Percentiles rank a stretch among this genome's conserved stretches.
These are phyloP conservation scores for Actinia tenebrosa DNA, from an alignment of 64 coral and sea anemone genomes.

Conservation along the genomic window DNA sequence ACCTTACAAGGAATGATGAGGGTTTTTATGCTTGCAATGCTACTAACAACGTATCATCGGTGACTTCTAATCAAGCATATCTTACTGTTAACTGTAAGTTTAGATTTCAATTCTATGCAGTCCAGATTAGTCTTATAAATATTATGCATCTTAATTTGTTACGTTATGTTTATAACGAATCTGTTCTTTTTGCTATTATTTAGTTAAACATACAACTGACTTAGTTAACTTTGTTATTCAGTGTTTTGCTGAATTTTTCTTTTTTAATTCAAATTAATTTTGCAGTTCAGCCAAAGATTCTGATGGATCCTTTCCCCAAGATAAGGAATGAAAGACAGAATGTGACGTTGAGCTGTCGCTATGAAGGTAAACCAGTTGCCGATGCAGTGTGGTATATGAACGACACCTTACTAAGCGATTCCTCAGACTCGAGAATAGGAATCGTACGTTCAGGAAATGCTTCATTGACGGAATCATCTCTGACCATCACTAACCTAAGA, in stretches of 20 bases:
- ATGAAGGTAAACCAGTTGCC: neutral
- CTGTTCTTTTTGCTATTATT: no score
- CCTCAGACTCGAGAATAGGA: neutral
- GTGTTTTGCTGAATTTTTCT: no score
- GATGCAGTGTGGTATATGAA: neutral
- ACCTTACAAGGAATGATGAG: neutral
- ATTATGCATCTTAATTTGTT: neutral
- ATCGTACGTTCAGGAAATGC: no score
- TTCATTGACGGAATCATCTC: neutral
- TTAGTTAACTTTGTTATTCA: no score
- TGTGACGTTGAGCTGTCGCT: neutral
- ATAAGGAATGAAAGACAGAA: neutral
- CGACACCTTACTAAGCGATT: neutral
- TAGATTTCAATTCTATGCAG: no score
- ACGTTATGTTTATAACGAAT: neutral
- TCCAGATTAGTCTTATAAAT: neutral
- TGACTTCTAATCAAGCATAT: neutral
- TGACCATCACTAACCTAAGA: neutral
- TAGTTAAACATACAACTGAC: no score
- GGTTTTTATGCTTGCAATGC: neutral
- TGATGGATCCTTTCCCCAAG: no score
- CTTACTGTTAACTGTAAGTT: conserved; percentile 12
- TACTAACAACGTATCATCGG: neutral
- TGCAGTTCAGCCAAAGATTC: no score
- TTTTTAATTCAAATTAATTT: no score